Evolutionary conservation across 1,140 invertebrate species (phyloP).

Genomic region (Procambarus virginalis): DNA sequence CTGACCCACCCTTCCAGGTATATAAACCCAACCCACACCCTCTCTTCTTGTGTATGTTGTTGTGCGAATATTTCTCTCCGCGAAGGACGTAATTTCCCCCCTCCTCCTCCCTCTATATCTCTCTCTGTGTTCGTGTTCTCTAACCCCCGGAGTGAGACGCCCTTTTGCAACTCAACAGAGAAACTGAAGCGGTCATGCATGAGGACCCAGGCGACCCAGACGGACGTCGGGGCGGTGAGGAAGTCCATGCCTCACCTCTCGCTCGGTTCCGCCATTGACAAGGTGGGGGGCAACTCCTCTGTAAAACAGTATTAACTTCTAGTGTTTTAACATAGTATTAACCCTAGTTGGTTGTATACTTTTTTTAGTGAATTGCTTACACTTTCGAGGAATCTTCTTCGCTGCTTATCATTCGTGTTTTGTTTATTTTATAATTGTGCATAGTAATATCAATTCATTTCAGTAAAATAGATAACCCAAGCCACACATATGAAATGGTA

Average conservation of each 20-base stretch:
- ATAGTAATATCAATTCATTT: too few species aligned
- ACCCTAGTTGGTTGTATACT: neutral
- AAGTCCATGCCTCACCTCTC: slow-evolving; percentile 68
- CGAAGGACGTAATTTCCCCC: too few species aligned
- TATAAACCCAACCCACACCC: too few species aligned
- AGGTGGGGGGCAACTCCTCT: slow-evolving; percentile 44
- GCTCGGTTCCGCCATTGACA: slow-evolving; percentile 46
- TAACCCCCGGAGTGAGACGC: slow-evolving; percentile 2
- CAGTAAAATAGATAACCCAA: too few species aligned
- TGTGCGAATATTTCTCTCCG: too few species aligned
- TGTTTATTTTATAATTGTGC: too few species aligned
- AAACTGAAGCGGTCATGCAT: slow-evolving; percentile 88
- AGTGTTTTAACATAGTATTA: neutral
- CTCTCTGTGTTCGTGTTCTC: neutral
- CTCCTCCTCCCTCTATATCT: neutral
- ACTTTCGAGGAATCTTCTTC: neutral
- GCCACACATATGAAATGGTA: too few species aligned
- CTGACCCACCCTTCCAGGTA: too few species aligned
- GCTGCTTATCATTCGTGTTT: too few species aligned
- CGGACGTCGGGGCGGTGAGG: slow-evolving; percentile 77
- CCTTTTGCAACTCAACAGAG: slow-evolving; percentile 76
- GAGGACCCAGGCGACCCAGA: slow-evolving; percentile 95
- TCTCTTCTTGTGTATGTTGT: too few species aligned
- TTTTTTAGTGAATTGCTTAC: neutral
- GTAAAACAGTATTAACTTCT: neutral